These are phyloP conservation scores for Tachycineta bicolor DNA, from an alignment of 2,113 vertebrate species.

Conservation along the genomic window DNA sequence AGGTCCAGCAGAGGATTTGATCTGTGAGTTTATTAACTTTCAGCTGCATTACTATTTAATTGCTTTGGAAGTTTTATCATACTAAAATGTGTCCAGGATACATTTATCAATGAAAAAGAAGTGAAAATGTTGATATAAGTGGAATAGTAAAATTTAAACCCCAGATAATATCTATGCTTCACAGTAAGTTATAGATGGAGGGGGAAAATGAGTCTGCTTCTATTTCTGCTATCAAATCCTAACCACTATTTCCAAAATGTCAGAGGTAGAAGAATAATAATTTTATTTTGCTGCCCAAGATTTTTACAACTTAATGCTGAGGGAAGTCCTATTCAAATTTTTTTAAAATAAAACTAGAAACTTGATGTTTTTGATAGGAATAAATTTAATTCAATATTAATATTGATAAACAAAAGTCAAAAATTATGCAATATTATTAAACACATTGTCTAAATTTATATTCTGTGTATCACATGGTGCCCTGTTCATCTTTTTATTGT, in stretches of 20 bases:
- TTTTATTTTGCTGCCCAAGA: not conserved
- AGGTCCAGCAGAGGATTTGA: constrained; percentile 54
- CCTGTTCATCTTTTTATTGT: not conserved
- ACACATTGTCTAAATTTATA: not conserved
- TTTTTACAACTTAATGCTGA: not conserved
- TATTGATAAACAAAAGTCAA: not conserved
- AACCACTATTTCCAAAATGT: not conserved
- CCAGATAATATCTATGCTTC: not conserved
- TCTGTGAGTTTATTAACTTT: constrained; percentile 66
- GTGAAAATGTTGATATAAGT: not conserved
- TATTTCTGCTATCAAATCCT: not conserved
- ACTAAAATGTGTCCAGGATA: not conserved
- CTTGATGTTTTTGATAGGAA: not conserved
- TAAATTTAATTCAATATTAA: not conserved
- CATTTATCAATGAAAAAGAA: not conserved
- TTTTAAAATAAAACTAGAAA: not conserved
- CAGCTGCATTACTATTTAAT: constrained; percentile 41
- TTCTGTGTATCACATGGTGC: not conserved
- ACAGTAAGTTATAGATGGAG: not conserved
- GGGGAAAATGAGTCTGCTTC: not conserved
- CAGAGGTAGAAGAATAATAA: not conserved
- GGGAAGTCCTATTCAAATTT: not conserved
- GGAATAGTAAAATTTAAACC: not conserved
- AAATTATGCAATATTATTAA: not conserved
- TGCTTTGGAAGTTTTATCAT: constrained; percentile 53